Evolutionary conservation across 2,797 vertebrate genomes (phyloP).

Genomic region (Scomberomorus guttatus): DNA sequence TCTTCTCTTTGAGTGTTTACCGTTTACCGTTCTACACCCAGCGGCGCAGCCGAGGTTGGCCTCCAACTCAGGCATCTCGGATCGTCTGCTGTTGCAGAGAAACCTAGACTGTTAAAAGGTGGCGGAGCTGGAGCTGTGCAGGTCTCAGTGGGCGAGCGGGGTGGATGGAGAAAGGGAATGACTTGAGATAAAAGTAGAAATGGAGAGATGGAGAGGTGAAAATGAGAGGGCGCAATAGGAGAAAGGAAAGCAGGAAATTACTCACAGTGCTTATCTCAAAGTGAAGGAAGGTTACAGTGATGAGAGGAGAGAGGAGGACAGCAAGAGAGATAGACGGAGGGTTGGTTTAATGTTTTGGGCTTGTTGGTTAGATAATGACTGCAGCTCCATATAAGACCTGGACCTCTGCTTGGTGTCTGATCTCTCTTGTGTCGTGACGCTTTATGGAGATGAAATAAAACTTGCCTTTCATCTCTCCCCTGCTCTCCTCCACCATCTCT

Average conservation of each 20-base stretch:
- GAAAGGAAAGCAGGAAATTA: constrained; percentile 60
- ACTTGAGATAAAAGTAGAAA: constrained; percentile 51
- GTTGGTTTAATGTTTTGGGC: constrained; percentile 33
- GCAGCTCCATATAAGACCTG: constrained; percentile 63
- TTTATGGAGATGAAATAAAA: constrained; percentile 48
- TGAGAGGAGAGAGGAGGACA: constrained; percentile 15
- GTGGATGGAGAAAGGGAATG: constrained; percentile 40
- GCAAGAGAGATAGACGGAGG: constrained; percentile 3
- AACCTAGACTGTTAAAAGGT: constrained; percentile 36
- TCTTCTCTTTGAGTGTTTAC: constrained; percentile 69
- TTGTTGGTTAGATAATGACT: constrained; percentile 32
- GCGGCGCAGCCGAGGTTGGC: constrained; percentile 20
- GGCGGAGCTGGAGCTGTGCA: constrained; percentile 26
- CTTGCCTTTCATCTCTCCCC: constrained; percentile 36
- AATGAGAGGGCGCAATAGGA: constrained; percentile 53
- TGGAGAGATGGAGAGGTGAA: constrained; percentile 44
- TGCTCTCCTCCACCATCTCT: constrained; percentile 18
- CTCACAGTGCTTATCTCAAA: constrained; percentile 69
- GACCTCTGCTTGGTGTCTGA: constrained; percentile 38
- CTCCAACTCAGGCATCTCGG: constrained; percentile 62
- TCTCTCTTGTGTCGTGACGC: constrained; percentile 19
- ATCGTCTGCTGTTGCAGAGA: constrained; percentile 56
- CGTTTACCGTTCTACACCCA: constrained; percentile 42
- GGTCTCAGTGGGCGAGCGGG: constrained; percentile 29
- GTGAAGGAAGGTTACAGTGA: constrained; percentile 49